These are phyloP conservation scores for Bubo bubo DNA, from an alignment of 2,113 vertebrate genomes.

Conservation along the genomic window DNA sequence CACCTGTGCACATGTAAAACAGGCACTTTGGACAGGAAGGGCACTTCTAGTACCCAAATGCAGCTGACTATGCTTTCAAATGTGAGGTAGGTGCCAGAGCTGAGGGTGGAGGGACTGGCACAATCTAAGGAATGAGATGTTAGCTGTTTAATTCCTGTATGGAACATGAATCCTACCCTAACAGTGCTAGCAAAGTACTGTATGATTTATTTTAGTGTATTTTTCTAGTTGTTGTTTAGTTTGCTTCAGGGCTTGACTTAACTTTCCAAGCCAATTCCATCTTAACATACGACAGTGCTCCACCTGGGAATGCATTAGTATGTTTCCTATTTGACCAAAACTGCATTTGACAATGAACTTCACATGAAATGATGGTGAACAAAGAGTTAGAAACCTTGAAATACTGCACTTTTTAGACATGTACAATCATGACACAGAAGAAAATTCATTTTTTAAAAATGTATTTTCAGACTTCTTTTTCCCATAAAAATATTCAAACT, in stretches of 20 bases:
- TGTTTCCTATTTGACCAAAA: neutral
- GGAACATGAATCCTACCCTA: neutral
- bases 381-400: neutral
- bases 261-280: neutral
- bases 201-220: neutral
- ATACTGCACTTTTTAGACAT: neutral
- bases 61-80: neutral
- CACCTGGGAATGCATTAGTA: neutral
- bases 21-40: neutral
- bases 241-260: neutral
- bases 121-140: neutral
- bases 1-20: fast-evolving
- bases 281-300: neutral
- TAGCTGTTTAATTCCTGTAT: neutral
- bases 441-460: neutral
- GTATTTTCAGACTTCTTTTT: neutral
- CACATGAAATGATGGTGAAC: neutral
- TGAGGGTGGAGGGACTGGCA: neutral
- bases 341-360: neutral
- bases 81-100: neutral
- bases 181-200: neutral
- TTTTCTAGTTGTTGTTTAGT: neutral
- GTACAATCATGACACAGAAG: neutral
- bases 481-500: neutral
- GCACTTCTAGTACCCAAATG: fast-evolving